These are phyloP conservation scores for Corythornis vintsioides DNA, from an alignment of 2,113 vertebrate species.

Conservation along the genomic window DNA sequence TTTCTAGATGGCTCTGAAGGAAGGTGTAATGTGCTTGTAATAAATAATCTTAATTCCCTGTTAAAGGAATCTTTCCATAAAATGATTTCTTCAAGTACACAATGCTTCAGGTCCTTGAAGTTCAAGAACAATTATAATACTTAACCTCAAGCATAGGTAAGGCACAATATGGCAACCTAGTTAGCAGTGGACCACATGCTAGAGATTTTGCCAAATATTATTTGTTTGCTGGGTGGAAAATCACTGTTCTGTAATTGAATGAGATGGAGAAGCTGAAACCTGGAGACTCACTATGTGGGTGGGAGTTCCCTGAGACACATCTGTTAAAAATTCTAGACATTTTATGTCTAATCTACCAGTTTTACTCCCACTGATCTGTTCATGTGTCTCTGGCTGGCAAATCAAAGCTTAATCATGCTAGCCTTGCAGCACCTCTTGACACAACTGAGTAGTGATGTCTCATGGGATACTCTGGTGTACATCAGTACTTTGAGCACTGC, in stretches of 20 bases:
- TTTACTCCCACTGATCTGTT: not conserved
- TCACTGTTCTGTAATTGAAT: not conserved
- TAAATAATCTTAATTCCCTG: not conserved
- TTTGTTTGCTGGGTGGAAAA: not conserved
- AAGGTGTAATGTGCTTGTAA: not conserved
- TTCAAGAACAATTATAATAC: not conserved
- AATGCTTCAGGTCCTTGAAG: not conserved
- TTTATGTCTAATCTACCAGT: not conserved
- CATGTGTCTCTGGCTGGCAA: not conserved
- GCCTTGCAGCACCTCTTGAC: not conserved
- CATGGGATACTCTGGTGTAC: not conserved
- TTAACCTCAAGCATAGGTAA: not conserved
- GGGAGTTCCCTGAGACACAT: not conserved
- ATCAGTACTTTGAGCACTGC: not conserved
- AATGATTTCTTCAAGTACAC: not conserved
- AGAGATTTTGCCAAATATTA: not conserved
- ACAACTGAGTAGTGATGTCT: not conserved
- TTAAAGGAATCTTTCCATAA: no score
- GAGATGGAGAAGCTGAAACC: not conserved
- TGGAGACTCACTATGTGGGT: not conserved
- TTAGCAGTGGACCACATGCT: not conserved
- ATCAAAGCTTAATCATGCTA: not conserved
- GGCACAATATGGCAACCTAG: not conserved
- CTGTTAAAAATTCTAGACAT: not conserved
- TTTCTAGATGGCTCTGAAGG: not conserved